Conservation (phyloP, 2,797 vertebrate species). For the Danio jaintianensis region DNA sequence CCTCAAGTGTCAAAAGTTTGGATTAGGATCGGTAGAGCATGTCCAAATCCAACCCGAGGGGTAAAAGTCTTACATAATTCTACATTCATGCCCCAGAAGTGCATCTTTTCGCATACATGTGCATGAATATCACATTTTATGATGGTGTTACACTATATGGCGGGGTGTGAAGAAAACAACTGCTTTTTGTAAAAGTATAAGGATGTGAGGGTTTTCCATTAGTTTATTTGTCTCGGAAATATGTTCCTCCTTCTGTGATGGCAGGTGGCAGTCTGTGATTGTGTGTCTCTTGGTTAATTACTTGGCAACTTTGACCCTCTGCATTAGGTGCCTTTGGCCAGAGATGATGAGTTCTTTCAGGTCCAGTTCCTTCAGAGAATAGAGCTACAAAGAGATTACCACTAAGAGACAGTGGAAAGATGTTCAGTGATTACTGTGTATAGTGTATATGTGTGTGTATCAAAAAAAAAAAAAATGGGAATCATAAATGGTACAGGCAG, state of each 20-base stretch:
- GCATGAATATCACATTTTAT: neutral
- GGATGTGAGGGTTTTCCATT: neutral
- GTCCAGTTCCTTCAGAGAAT: slow-evolving; percentile 76
- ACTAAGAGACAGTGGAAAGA: slow-evolving; percentile 6
- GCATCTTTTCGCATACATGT: neutral
- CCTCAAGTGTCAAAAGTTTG: slow-evolving; percentile 19
- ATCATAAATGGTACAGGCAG: neutral
- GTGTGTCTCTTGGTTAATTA: slow-evolving; percentile 32
- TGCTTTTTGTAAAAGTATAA: neutral
- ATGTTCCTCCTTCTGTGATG: slow-evolving; percentile 15
- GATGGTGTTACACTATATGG: neutral
- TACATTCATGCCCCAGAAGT: neutral
- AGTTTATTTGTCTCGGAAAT: slow-evolving; percentile 4
- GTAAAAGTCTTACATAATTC: slow-evolving; percentile 3
- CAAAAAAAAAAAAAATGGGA: neutral
- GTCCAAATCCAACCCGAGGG: slow-evolving; percentile 3
- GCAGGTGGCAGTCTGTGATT: neutral
- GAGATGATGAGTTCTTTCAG: slow-evolving; percentile 72
- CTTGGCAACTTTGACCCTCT: slow-evolving; percentile 59
- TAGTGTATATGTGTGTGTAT: slow-evolving; percentile 9
- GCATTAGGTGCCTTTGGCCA: slow-evolving; percentile 66
- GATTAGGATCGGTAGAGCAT: slow-evolving; percentile 14
- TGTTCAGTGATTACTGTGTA: slow-evolving; percentile 8
- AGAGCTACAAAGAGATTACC: slow-evolving; percentile 52
- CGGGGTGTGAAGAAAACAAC: neutral